Evolutionary conservation across 2,797 vertebrate species (phyloP).

Genomic region (Holocentrus rufus): DNA sequence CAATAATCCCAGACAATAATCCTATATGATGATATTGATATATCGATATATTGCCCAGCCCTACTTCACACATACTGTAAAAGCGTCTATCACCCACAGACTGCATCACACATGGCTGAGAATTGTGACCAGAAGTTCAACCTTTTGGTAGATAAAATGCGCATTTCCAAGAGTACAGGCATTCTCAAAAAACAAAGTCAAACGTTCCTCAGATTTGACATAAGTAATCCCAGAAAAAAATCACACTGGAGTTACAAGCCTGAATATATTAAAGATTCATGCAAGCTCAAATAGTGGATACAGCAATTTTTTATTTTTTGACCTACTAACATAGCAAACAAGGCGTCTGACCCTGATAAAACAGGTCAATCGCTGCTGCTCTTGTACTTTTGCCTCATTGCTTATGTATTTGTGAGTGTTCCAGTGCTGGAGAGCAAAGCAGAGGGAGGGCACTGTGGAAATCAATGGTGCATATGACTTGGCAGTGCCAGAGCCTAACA

Average conservation of each 20-base stretch:
- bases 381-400: too few relatives aligned
- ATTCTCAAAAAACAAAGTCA: background rate
- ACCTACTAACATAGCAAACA: background rate
- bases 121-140: background rate
- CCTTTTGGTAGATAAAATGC: too few relatives aligned
- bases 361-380: too few relatives aligned
- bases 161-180: background rate
- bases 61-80: background rate
- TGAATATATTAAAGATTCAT: constrained; percentile 24
- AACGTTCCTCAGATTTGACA: constrained; percentile 6
- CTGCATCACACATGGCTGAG: background rate
- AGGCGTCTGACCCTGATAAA: background rate
- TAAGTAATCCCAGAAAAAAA: background rate
- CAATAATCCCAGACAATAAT: too few relatives aligned
- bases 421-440: too few relatives aligned
- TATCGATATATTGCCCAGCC: too few relatives aligned
- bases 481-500: too few relatives aligned
- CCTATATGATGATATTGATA: too few relatives aligned
- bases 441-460: too few relatives aligned
- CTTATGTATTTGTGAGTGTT: too few relatives aligned
- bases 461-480: too few relatives aligned
- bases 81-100: background rate
- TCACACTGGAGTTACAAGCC: background rate
- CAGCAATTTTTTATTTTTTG: background rate
- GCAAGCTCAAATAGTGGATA: constrained; percentile 11